Base-by-base conservation (phyloP, 2,797 vertebrate species). In the Serranus cabrilla region DNA sequence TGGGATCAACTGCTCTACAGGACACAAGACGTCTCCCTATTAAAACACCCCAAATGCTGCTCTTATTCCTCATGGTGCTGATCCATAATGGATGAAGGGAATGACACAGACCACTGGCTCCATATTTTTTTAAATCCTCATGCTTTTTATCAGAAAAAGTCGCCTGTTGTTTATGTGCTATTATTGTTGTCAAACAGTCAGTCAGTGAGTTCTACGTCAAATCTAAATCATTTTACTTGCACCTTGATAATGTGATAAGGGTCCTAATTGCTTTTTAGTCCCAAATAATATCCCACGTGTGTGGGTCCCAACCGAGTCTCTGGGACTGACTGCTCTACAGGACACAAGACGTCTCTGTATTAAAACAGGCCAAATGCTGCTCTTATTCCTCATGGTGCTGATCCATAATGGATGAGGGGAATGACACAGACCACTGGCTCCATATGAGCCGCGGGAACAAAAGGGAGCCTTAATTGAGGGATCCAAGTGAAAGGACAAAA, bases 351-450 rank as follows among this genome's bases (percentile, higher is more conserved):
- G 3, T 58, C 12, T 62, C 34, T 69, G 11, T 34, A 71, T 78
- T 74, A 76, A 84, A 85, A 43, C 57, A 55, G 11, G 45, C 46
- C 46, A 75, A 85, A 67, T 31, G 17, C 70, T 59, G 77, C 42
- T 62, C 55, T 52, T 46, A n/a, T 64, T 76, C 49, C 57, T 83
- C 71, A 37, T 62, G 71, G 40, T 71, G 71, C 72, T 78, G 50
- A 88, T 92, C 76, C 62, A 90, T 89, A 82, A 93, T 88, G 80
- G 39, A 83, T 89, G 79, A 88, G 73, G 18, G 58, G 69, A 71
- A 37, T 62, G 70, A 78, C 78, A 88, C 83, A 84, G 80, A 77
- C 65, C 67, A 77, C 78, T 77, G 72, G 55, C 74, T 89, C 21
- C 78, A 54, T 63, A 59, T 45, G 74, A 82, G 77, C 73, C 67